These are phyloP conservation scores for Nomada hirtipes DNA, from an alignment of 2,888 invertebrate genomes.

Conservation along the genomic window DNA sequence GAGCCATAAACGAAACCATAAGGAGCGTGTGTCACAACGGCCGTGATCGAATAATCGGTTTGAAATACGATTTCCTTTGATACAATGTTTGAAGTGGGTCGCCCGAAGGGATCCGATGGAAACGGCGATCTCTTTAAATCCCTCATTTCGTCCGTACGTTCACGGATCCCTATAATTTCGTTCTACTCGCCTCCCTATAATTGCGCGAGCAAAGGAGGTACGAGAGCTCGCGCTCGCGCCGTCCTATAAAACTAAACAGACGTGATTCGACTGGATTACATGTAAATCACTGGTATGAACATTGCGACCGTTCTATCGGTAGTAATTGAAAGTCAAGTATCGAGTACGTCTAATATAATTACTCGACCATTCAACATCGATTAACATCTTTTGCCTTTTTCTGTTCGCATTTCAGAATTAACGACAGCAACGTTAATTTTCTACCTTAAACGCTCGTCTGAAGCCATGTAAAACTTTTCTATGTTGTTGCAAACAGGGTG, in stretches of 20 bases:
- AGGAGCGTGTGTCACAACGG: not conserved
- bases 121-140: conserved; percentile 53
- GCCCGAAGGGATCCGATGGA: conserved; percentile 34
- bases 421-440: no score
- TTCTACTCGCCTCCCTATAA: conserved; percentile 53
- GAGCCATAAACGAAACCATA: not conserved
- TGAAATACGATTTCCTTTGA: conserved; percentile 15
- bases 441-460: no score
- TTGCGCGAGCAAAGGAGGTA: conserved; percentile 10
- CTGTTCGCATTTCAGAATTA: no score
- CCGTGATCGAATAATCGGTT: not conserved
- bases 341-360: no score
- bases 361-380: no score
- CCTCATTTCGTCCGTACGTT: conserved; percentile 32
- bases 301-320: conserved; percentile 1
- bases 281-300: conserved; percentile 43
- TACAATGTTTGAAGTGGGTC: conserved; percentile 28
- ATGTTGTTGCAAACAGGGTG: no score
- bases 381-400: no score
- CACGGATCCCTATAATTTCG: conserved; percentile 49
- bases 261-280: conserved; percentile 37
- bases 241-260: conserved; percentile 26
- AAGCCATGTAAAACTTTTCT: no score
- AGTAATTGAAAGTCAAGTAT: conserved; percentile 1
- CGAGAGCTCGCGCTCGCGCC: not conserved